Base-by-base conservation (phyloP, 2,888 invertebrate genomes). In the Thymelicus acteon region DNA sequence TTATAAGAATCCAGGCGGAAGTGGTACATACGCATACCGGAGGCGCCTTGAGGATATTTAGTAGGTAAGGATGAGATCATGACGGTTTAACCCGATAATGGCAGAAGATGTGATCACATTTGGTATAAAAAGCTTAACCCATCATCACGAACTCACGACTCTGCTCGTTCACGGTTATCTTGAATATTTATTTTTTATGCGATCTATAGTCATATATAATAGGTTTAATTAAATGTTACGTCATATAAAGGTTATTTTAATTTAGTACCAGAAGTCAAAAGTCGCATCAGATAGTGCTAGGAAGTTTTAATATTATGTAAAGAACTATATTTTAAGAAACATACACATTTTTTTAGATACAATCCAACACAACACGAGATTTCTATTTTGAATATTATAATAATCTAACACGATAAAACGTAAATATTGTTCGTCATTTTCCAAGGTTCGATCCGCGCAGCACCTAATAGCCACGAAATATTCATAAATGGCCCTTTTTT, bases 71-170 rank as follows among this genome's bases (percentile, higher is more conserved):
- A 54, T 54, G 54, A 54, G 54, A 54, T 54, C 54, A 54, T 8
- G 54, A 4, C 24, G 54, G 24, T 54, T 24, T 24, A 54, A 54
- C 24, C 54, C 54, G 54, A 54, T 19, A 54, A 8, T 19, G 24
- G 54, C 52, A 52, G 19, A 54, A 52, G 19, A 54, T 54, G 15
- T 15, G 24, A 54, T 54, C 54, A 54, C 54, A 54, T 8, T 24
- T 19, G 12, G 54, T 54, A 24, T 24, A 54, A 54, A 54, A 54
- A 54, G 24, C 54, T 12, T 24, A 8, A 24, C 54, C 54, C 54
- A 54, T 24, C 54, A 54, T 54, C 54, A 54, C 54, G 54, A 54
- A 54, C 6, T 54, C 54, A 54, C 54, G 54, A 54, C 54, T 54
- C 24, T 10, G 8, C 54, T 15, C 3, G 15, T 54, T 54, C 54